These are phyloP conservation scores for Ardeotis arabs DNA, from an alignment of 2,113 vertebrate genomes.

Conservation along the genomic window DNA sequence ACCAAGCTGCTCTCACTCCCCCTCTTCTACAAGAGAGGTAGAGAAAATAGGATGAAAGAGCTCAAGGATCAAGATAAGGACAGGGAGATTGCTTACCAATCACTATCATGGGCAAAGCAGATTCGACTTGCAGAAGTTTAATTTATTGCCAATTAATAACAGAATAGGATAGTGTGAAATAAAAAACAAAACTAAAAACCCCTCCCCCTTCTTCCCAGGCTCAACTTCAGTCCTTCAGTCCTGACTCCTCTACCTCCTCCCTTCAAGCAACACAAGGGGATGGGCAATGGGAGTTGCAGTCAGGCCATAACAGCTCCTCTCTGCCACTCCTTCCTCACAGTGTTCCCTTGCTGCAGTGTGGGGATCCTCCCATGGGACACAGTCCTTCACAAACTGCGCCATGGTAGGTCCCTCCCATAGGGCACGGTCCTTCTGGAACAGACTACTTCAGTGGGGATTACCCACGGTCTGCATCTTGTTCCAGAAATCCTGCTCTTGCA, in stretches of 20 bases:
- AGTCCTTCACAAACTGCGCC: not conserved
- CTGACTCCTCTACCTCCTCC: not conserved
- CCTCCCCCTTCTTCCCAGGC: not conserved
- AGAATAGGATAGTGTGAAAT: not conserved
- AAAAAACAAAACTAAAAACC: not conserved
- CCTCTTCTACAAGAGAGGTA: not conserved
- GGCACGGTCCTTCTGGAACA: not conserved
- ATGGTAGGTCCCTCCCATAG: rapidly evolving
- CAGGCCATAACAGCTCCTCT: not conserved
- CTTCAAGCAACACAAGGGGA: not conserved
- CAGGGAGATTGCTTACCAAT: not conserved
- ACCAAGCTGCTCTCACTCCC: rapidly evolving
- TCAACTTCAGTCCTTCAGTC: not conserved
- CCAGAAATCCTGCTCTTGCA: not conserved
- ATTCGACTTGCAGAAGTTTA: not conserved
- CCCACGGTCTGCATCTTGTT: not conserved
- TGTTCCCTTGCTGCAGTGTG: not conserved
- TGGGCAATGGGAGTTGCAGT: not conserved
- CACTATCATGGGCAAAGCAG: not conserved
- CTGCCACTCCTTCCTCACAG: not conserved
- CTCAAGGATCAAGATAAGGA: not conserved
- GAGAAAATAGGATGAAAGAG: not conserved
- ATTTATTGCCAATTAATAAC: not conserved
- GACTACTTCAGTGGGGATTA: not conserved
- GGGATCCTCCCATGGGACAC: not conserved